These are phyloP conservation scores for Oreochromis spilurus DNA, from an alignment of 2,113 vertebrate species.

Conservation along the genomic window DNA sequence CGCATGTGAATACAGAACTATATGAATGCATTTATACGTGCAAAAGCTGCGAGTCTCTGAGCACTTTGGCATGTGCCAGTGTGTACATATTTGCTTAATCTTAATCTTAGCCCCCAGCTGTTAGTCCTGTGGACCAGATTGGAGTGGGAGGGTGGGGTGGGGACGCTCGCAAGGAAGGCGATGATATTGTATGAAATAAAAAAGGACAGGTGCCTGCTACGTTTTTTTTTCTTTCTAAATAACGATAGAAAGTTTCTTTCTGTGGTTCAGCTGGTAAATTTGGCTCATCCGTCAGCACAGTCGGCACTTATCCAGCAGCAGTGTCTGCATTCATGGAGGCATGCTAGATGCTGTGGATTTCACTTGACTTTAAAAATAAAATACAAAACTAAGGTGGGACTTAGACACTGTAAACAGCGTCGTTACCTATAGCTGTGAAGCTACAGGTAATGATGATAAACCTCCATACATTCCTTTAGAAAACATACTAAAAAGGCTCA, in stretches of 20 bases:
- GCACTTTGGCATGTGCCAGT: neutral
- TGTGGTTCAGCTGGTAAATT: neutral
- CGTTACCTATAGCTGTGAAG: neutral
- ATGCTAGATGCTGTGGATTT: neutral
- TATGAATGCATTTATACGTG: neutral
- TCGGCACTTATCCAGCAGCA: neutral
- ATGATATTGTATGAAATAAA: neutral
- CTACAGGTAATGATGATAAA: fast-evolving
- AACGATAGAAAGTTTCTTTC: neutral
- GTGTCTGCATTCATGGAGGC: neutral
- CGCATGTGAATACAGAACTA: neutral
- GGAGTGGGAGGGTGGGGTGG: neutral
- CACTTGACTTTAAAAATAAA: neutral
- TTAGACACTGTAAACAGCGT: fast-evolving
- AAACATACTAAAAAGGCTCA: neutral
- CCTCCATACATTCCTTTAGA: neutral
- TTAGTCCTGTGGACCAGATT: neutral
- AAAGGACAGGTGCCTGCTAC: neutral
- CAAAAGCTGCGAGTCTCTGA: neutral
- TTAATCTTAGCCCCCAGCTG: neutral
- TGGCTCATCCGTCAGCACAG: neutral
- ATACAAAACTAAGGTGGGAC: neutral
- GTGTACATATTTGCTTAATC: neutral
- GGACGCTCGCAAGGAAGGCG: too few relatives aligned
- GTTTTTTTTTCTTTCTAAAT: neutral